Evolutionary conservation across 2,113 vertebrate species (phyloP).

Genomic region (Anguilla rostrata): DNA sequence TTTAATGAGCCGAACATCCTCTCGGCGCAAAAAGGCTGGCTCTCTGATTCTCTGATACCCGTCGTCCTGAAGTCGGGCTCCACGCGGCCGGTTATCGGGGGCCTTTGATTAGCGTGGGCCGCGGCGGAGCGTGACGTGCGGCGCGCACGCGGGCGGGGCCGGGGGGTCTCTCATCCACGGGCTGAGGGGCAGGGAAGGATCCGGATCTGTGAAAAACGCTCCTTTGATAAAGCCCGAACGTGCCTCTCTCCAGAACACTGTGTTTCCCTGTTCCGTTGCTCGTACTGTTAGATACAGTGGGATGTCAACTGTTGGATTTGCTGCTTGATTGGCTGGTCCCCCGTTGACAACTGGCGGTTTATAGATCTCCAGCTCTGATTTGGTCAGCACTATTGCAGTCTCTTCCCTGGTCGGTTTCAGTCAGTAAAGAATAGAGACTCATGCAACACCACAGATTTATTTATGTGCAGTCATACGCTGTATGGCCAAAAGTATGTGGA

Average conservation of each 20-base stretch:
- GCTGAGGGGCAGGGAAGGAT: conserved; percentile 48
- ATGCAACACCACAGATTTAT: conserved; percentile 33
- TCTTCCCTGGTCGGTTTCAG: conserved; percentile 39
- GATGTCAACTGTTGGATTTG: background rate
- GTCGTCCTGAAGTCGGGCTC: conserved; percentile 7
- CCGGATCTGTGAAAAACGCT: conserved; percentile 52
- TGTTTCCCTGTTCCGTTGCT: background rate
- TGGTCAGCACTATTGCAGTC: conserved; percentile 2
- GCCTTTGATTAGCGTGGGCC: conserved; percentile 33
- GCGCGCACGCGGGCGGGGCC: conserved; percentile 30
- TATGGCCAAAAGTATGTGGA: too few species aligned
- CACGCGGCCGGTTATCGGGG: background rate
- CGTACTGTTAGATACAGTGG: background rate
- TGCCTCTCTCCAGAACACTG: conserved; percentile 32
- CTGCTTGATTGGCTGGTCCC: background rate
- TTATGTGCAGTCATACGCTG: conserved; percentile 31
- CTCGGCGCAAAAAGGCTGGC: background rate
- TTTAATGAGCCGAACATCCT: conserved; percentile 20
- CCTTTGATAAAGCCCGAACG: conserved; percentile 51
- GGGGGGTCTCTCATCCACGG: conserved; percentile 10
- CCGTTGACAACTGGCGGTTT: background rate
- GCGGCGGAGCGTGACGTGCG: conserved; percentile 40
- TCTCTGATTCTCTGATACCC: conserved; percentile 23
- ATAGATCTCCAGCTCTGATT: background rate
- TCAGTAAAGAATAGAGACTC: conserved; percentile 43